These are phyloP conservation scores for Chitala chitala DNA, from an alignment of 2,113 vertebrate genomes.

Conservation along the genomic window DNA sequence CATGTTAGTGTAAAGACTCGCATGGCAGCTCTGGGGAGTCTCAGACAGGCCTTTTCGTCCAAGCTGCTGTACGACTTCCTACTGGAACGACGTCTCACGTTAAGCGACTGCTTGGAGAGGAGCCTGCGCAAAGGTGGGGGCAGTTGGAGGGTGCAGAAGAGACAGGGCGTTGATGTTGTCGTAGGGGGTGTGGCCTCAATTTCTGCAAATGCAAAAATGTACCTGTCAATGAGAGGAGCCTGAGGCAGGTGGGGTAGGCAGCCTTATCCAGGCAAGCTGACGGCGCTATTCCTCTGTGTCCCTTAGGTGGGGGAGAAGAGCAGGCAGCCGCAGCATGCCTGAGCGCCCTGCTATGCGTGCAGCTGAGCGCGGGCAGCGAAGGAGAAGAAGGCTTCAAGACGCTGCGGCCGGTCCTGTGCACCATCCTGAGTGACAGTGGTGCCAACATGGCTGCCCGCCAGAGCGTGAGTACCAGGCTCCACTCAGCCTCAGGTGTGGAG, in stretches of 20 bases:
- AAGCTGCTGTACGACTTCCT: conserved; percentile 76
- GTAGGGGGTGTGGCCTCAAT: not conserved
- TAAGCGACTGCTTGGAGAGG: conserved; percentile 82
- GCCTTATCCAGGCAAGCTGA: not conserved
- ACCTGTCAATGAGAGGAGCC: too few relatives aligned
- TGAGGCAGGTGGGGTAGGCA: not conserved
- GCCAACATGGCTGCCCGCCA: conserved; percentile 74
- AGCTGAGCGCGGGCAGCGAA: conserved; percentile 80
- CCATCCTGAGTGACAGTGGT: conserved; percentile 68
- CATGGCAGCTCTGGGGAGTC: conserved; percentile 70
- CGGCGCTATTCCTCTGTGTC: not conserved
- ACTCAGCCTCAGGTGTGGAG: not conserved
- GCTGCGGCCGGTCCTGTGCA: conserved; percentile 71
- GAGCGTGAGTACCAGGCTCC: conserved; percentile 67
- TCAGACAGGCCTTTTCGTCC: conserved; percentile 76
- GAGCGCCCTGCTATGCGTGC: conserved; percentile 80
- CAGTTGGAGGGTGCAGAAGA: too few relatives aligned
- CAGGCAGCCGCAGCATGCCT: conserved; percentile 76
- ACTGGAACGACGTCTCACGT: conserved; percentile 72
- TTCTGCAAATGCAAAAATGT: too few relatives aligned
- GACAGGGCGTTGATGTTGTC: not conserved
- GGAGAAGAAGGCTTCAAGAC: conserved; percentile 78
- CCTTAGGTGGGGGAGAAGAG: conserved; percentile 81
- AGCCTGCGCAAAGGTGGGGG: conserved; percentile 84
- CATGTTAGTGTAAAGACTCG: conserved; percentile 72